Base-by-base conservation (phyloP, 2,113 vertebrate genomes). In the Sigmodon hispidus region DNA sequence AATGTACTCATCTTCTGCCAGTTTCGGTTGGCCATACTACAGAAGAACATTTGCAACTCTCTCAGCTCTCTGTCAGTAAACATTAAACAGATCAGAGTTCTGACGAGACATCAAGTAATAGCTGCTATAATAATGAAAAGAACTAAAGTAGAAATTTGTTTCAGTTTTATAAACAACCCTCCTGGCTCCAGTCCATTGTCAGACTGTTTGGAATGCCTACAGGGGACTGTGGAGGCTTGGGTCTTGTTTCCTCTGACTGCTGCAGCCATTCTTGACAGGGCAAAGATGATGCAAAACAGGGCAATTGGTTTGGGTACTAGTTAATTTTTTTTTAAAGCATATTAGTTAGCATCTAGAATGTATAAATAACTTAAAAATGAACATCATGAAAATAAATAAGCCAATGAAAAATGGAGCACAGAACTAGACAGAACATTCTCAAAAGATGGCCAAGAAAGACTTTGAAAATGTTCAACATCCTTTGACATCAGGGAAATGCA, bases 71-170 rank as follows among this genome's bases (percentile, higher is more conserved):
- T 26, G 72, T 86, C 57, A 50, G 31, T 40, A 91, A 91, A 57
- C 43, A 85, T 89, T 36, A 85, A 80, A 70, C 73, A 95, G 91
- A 63, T 7, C 52, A 86, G 17, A 90, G 57, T 93, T 95, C 65
- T 70, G 43, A 5, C 31, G 79, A 80, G 48, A 48, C 22, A 73
- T 29, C 9, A n/a, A 86, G 50, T 75, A 48, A 61, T 90, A 79
- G 90, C 43, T 48, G 1, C 43, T 94, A 12, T 75, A 36, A 85
- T 85, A 83, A 89, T 52, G 40, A 77, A 95, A 84, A 45, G 65
- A 81, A 63, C 13, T 73, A 31, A 88, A 26, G 61, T 67, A 17
- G 40, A 11, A 43, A 29, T 40, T 73, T 48, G 61, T 89, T 52
- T 6, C 16, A 59, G n/a, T 19, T 84, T 59, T 24, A 26, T 90